These are phyloP conservation scores for Urocolius indicus DNA, from an alignment of 2,113 vertebrate species.

Conservation along the genomic window DNA sequence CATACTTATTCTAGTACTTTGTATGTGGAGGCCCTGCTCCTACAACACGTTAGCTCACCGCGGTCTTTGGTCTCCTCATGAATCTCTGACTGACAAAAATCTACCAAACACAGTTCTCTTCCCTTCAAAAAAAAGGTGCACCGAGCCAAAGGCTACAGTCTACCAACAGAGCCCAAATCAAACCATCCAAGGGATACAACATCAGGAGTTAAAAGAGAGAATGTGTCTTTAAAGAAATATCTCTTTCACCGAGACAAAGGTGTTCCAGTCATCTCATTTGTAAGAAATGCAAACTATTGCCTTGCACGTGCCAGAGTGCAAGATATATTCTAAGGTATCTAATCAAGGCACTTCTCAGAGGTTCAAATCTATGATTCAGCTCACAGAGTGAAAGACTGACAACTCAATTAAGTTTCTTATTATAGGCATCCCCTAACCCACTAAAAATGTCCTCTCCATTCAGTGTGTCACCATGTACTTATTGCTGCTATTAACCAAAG, in stretches of 20 bases:
- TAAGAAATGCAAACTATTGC: not conserved
- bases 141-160: not conserved
- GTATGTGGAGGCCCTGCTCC: not conserved
- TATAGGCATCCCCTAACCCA: not conserved
- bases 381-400: not conserved
- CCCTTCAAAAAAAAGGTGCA: not conserved
- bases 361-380: not conserved
- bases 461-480: not conserved
- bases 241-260: not conserved
- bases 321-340: not conserved
- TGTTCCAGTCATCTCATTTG: not conserved
- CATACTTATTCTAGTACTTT: not conserved
- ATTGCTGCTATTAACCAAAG: not conserved
- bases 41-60: not conserved
- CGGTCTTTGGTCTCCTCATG: not conserved
- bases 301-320: not conserved
- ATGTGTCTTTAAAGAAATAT: not conserved
- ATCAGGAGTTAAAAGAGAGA: not conserved
- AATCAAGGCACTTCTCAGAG: not conserved
- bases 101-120: not conserved
- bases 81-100: not conserved
- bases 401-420: not conserved
- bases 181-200: not conserved
- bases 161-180: accelerated
- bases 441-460: not conserved